phyloP scores from a whole-genome alignment of 2,888 invertebrate genomes.

The Phorcus lineatus region DNA sequence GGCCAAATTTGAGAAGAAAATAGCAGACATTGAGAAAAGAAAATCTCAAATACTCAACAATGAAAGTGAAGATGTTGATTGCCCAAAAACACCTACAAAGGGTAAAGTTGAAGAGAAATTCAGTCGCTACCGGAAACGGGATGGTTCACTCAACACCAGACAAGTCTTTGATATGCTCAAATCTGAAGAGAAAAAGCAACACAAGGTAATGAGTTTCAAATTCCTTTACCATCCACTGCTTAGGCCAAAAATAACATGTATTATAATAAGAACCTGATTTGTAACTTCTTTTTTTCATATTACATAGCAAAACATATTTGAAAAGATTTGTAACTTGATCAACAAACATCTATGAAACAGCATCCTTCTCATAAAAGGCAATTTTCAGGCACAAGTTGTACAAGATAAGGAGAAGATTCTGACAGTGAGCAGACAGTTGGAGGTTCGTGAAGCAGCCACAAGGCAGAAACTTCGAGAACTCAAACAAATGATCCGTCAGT shows the following conservation, averaged over 20 bases:
- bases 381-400: conserved; percentile 53
- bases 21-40: conserved; percentile 51
- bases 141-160: conserved; percentile 66
- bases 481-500: conserved; percentile 58
- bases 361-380: too few relatives aligned
- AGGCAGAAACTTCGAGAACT: conserved; percentile 67
- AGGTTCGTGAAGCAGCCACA: conserved; percentile 66
- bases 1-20: conserved; percentile 57
- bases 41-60: conserved; percentile 45
- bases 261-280: too few relatives aligned
- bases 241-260: too few relatives aligned
- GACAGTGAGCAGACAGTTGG: conserved; percentile 59
- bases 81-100: conserved; percentile 31
- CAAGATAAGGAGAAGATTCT: conserved; percentile 60
- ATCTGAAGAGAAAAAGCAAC: conserved; percentile 61
- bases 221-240: too few relatives aligned
- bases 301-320: too few relatives aligned
- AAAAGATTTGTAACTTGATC: too few relatives aligned
- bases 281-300: too few relatives aligned
- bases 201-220: conserved; percentile 48
- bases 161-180: conserved; percentile 67
- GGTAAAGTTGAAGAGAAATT: conserved; percentile 57
- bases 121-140: conserved; percentile 59
- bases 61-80: conserved; percentile 36
- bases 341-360: too few relatives aligned